These are phyloP conservation scores for Porites lutea DNA, from an alignment of 64 coral and sea anemone genomes.

Conservation along the genomic window DNA sequence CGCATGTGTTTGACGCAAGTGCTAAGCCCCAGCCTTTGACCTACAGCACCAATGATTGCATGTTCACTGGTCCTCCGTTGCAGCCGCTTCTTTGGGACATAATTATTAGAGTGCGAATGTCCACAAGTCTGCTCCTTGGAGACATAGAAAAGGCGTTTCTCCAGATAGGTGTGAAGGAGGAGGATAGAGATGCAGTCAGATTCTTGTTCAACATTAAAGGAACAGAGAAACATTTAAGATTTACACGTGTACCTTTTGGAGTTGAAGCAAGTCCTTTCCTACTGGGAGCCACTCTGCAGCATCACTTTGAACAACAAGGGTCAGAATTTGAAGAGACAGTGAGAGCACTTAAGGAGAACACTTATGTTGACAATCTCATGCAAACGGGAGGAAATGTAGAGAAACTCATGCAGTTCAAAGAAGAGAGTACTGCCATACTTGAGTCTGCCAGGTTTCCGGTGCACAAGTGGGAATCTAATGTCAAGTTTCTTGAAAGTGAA, in stretches of 20 bases:
- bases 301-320: conserved; percentile 8
- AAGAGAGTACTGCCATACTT: conserved; percentile 1
- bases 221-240: no score
- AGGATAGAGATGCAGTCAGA: no score
- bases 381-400: not conserved
- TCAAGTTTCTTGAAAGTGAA: not conserved
- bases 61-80: conserved; percentile 2
- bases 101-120: no score
- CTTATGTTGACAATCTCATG: conserved; percentile 47
- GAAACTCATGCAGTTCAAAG: conserved; percentile 6
- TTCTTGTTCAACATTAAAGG: no score
- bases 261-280: conserved; percentile 21
- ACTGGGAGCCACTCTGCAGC: conserved; percentile 31
- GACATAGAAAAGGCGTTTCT: no score
- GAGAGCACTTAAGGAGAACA: conserved; percentile 23
- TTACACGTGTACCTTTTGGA: conserved; percentile 40
- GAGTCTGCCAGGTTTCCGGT: conserved; percentile 37
- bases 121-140: no score
- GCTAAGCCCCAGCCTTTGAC: not conserved
- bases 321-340: conserved; percentile 19
- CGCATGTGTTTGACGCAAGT: conserved; percentile 34
- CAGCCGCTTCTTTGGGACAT: conserved; percentile 24
- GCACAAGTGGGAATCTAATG: conserved; percentile 32
- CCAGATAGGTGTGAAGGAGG: no score
- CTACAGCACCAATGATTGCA: conserved; percentile 38